Base-by-base conservation (phyloP, 2,888 invertebrate species). In the Leptinotarsa rubiginosa region DNA sequence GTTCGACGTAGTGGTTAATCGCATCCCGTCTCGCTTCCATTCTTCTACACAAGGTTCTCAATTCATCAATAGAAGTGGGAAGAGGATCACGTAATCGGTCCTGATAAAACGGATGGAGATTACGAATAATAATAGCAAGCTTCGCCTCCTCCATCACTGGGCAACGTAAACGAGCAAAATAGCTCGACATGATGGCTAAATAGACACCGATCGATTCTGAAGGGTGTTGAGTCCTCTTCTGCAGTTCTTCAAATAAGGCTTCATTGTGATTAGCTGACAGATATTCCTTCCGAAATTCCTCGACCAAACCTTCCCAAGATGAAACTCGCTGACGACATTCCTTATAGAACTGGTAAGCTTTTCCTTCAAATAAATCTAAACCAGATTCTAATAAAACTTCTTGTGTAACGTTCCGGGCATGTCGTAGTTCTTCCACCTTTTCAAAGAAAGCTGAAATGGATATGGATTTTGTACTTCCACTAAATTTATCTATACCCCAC, bases 361-460 rank as follows among this genome's bases (percentile, higher is more conserved):
- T 71, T 2, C 13, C 71, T 1, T 1, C 47, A 25, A 68, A 73
- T 22, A 75, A 56, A 49, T 75, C 72, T 5, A 69, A 62, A 5
- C 70, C 71, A 41, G 71, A 65, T 12, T 71, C 59, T n/a, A 71
- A 71, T 18, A 71, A 65, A 2, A 65, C 22, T 31, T 66, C 66
- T 5, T n/a, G 1, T 13, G 41, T 47, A n/a, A 71, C 66, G 15
- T 52, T 47, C 3, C 71, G 22, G n/a, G 71, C 71, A 10, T 66
- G 4, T 12, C 66, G 13, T 16, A 70, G 18, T 47, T 64, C 70
- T 41, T 71, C 66, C 0, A 71, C 66, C n/a, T 47, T 10, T 47
- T 71, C 71, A 15, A 71, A 54, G 15, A 71, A 71, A 10, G 66
- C 65, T 49, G 49, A 31, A 1, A 71, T 47, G 15, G 71, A 71